Percentiles rank a stretch among this genome's conserved stretches.
These are phyloP conservation scores for Natrix natrix DNA, from an alignment of 2,797 vertebrate species.

Conservation along the genomic window DNA sequence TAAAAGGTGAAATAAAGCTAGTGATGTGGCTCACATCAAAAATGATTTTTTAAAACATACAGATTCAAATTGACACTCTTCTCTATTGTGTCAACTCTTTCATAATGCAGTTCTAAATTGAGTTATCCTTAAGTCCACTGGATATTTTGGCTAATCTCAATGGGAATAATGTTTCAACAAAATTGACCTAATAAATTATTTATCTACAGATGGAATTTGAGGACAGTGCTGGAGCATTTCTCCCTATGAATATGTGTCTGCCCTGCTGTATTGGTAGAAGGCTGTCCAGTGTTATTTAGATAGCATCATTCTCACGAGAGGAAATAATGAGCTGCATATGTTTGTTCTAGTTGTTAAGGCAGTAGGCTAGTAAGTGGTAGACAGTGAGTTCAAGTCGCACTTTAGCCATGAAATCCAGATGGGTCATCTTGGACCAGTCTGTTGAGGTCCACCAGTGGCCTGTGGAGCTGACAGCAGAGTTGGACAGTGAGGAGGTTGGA, in stretches of 20 bases:
- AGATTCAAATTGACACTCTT: background rate
- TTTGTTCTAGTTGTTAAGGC: background rate
- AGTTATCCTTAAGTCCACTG: background rate
- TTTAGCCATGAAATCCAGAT: background rate
- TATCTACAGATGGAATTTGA: background rate
- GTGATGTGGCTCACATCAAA: too few species aligned
- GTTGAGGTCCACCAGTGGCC: too few species aligned
- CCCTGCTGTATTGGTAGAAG: background rate
- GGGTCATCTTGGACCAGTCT: background rate
- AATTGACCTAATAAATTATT: background rate
- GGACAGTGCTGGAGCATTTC: background rate
- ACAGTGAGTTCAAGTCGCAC: background rate
- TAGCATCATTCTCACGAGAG: background rate
- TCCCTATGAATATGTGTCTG: background rate
- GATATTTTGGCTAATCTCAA: background rate
- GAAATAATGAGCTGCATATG: background rate
- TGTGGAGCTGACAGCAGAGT: too few species aligned
- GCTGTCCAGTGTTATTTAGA: background rate
- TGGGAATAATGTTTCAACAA: background rate
- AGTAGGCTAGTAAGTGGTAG: background rate
- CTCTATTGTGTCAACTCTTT: background rate
- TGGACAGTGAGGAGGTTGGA: too few species aligned
- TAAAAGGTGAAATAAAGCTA: background rate
- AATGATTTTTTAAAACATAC: background rate
- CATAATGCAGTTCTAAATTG: background rate